Conservation (phyloP, 2,888 invertebrate species). For the Nezara viridula region DNA sequence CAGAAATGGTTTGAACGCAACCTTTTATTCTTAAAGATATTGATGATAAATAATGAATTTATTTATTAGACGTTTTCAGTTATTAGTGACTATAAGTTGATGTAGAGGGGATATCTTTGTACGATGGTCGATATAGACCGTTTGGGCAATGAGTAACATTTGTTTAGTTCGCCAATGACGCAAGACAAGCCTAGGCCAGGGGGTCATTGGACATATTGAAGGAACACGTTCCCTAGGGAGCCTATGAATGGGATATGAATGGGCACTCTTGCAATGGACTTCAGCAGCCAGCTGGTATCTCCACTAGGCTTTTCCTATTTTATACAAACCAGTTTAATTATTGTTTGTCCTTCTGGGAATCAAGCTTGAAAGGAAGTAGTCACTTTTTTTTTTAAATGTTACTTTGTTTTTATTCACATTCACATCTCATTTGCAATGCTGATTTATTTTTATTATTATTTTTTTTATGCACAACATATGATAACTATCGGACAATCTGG, state of each 20-base stretch:
- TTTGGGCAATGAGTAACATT: background rate
- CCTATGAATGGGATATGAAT: background rate
- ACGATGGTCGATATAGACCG: background rate
- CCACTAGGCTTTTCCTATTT: background rate
- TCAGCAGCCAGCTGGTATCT: background rate
- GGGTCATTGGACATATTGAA: background rate
- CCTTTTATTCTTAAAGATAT: too few species aligned
- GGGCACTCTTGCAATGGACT: background rate
- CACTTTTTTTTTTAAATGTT: constrained; percentile 3
- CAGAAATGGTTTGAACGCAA: too few species aligned
- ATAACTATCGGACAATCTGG: background rate
- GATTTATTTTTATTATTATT: too few species aligned
- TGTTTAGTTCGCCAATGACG: background rate
- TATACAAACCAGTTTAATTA: background rate
- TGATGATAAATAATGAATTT: too few species aligned
- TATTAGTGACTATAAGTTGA: too few species aligned
- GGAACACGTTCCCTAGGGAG: background rate
- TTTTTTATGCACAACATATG: background rate
- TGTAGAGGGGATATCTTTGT: too few species aligned
- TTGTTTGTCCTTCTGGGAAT: background rate
- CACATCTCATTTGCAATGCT: background rate
- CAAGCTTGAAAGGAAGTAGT: background rate
- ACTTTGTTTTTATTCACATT: constrained; percentile 1
- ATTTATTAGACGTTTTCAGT: too few species aligned
- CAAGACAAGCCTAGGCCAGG: background rate